A percentile compares a stretch with the other conserved stretches of the same genome.
phyloP scores from a whole-genome alignment of 2,113 vertebrate species.

The Ia io region DNA sequence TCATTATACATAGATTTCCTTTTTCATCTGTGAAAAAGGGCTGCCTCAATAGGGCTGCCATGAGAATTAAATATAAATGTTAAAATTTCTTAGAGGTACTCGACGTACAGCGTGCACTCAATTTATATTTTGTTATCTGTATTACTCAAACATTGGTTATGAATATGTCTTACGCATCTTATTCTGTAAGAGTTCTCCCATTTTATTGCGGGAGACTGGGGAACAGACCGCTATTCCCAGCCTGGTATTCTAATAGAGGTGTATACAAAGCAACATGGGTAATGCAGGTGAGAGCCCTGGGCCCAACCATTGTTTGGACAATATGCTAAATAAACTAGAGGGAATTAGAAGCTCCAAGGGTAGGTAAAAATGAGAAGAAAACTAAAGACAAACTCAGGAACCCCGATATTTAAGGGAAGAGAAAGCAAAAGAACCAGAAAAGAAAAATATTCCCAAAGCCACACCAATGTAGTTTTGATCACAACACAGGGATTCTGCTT shows the following conservation, averaged over 20 bases:
- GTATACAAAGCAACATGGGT: background rate
- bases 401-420: background rate
- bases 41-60: background rate
- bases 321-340: background rate
- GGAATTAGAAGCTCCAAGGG: background rate
- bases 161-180: background rate
- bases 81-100: conserved; percentile 6
- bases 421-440: background rate
- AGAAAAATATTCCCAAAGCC: background rate
- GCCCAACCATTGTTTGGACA: background rate
- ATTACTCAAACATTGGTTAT: background rate
- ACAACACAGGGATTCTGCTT: background rate
- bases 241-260: background rate
- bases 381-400: background rate
- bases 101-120: background rate
- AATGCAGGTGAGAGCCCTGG: background rate
- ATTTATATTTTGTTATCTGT: background rate
- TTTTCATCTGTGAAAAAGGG: background rate
- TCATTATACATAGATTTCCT: background rate
- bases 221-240: background rate
- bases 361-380: background rate
- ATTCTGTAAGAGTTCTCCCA: background rate
- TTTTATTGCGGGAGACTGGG: background rate
- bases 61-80: background rate
- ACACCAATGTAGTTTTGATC: background rate